phyloP scores from a whole-genome alignment of 2,113 vertebrate species.

The Orthonyx spaldingii region DNA sequence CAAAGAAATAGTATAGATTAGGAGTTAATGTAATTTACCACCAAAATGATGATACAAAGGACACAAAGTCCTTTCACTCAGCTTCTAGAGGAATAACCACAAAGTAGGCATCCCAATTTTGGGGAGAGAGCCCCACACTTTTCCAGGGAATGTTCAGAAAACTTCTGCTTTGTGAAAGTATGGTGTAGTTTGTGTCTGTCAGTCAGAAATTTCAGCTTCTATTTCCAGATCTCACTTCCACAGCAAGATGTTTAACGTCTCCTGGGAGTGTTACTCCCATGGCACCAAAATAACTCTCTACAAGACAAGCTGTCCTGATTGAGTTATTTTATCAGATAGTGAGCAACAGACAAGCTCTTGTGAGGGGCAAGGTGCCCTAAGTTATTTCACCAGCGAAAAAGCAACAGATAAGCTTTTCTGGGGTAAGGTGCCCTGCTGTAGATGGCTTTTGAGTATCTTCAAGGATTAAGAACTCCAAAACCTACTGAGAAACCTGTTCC shows the following conservation, averaged over 20 bases:
- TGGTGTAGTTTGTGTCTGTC: background rate
- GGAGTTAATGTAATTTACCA: background rate
- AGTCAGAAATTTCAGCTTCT: background rate
- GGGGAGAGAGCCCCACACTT: background rate
- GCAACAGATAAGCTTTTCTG: background rate
- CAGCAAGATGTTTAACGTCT: background rate
- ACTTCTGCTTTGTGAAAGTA: background rate
- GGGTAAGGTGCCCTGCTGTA: background rate
- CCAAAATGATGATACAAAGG: background rate
- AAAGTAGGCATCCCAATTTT: background rate
- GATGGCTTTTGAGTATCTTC: background rate
- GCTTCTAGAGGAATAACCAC: background rate
- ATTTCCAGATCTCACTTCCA: background rate
- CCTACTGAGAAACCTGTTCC: background rate
- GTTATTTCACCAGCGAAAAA: background rate
- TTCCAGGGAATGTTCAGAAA: background rate
- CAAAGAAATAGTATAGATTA: background rate
- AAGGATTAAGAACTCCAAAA: background rate
- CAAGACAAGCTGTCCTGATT: background rate
- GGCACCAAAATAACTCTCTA: background rate
- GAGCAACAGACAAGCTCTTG: background rate
- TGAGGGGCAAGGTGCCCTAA: fast-evolving
- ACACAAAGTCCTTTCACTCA: background rate
- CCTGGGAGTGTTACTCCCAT: too few species aligned
- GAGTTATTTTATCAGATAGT: background rate